Evolutionary conservation across 2,888 invertebrate genomes (phyloP), one percentile per base, ranked within the genome.

Genomic region (Leptinotarsa rubiginosa): DNA sequence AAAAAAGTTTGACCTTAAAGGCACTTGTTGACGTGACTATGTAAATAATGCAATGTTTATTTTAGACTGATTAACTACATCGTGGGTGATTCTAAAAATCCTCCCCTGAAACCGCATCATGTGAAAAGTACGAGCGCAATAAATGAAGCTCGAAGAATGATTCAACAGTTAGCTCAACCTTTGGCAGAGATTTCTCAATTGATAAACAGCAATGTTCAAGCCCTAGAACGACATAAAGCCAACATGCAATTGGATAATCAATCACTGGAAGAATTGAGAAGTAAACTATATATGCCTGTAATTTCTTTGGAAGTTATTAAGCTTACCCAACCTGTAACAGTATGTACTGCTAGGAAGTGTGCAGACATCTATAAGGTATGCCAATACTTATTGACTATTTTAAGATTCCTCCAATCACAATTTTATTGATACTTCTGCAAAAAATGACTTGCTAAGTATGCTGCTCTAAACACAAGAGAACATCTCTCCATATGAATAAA

Each of bases 121-220:
- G 82, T 86, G 4, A 78, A 83, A 69, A 83, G 84, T 64, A 87
- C 87, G 1, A 74, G 84, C 18, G 85, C 85, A 3, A 79, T 87
- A 1, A 87, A 87, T 59, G 85, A 87, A 75, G 85, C 86, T 2
- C 76, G 87, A n/a, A 80, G 84, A 65, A 74, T 85, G n/a, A 85
- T 87, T 49, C 77, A 83, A 41, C 83, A 86, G 18, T 71, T 87
- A 41, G 80, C 86, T 1, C 82, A 85, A 76, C 87, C 87, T 1
- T 76, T 87, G 72, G 85, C 86, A 4, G 87, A 87, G 69, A 86
- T 87, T 66, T 81, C 84, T 1, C 83, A 87, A 73, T 73, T 84
- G 4, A 85, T 87, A 31, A 76, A 84, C n/a, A 85, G 86, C 64
- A 87, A 87, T 69, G 76, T 87, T 12, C 74, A 73, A 4, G 77